These are phyloP conservation scores for Empis livida DNA, from an alignment of 2,888 invertebrate genomes.

Conservation along the genomic window DNA sequence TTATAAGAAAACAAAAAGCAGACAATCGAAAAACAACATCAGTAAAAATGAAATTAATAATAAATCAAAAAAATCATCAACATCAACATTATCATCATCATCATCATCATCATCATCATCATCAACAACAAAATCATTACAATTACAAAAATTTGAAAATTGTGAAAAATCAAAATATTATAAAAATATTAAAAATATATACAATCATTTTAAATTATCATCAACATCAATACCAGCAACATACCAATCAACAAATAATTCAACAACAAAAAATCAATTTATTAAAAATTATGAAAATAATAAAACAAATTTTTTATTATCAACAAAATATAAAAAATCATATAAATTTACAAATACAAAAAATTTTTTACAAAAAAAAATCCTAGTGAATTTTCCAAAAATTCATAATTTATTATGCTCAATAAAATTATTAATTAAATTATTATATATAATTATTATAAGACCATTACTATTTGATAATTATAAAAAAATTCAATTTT, in stretches of 20 bases:
- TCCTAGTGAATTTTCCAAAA: not conserved
- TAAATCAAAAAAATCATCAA: not conserved
- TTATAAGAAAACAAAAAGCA: not conserved
- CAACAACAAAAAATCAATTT: not conserved
- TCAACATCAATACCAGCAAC: not conserved
- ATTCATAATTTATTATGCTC: not conserved
- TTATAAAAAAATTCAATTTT: not conserved
- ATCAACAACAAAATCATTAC: not conserved
- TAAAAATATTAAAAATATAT: not conserved
- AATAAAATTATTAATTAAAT: not conserved
- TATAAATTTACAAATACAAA: not conserved
- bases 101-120: not conserved
- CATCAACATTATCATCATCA: not conserved
- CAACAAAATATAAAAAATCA: too few relatives aligned
- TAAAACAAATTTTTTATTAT: not conserved
- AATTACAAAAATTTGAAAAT: not conserved
- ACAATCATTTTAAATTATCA: not conserved
- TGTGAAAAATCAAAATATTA: not conserved
- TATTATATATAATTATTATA: constrained; percentile 1
- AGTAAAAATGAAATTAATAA: not conserved
- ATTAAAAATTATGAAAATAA: not conserved
- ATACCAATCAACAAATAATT: not conserved
- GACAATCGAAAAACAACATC: constrained; percentile 1
- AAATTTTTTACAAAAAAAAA: not conserved
- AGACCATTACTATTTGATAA: not conserved